Base-by-base conservation (phyloP, 37 sponge, comb jelly and placozoan species). In the Spongia lamella region DNA sequence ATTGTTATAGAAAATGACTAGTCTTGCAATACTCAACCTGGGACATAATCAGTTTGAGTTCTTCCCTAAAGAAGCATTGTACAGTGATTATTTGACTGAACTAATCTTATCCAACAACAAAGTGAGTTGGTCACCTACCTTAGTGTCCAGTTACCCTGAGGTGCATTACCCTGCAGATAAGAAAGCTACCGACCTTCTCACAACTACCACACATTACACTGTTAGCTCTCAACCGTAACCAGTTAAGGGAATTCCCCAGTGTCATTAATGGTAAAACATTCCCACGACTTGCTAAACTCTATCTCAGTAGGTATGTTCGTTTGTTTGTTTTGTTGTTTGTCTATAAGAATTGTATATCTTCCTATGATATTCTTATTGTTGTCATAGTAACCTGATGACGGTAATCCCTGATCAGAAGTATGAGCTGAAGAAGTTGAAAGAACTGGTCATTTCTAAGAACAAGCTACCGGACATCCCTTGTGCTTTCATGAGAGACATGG, bases 81-180 rank as follows among this genome's bases (percentile, higher is more conserved):
- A 70, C 59, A 77, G 83, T 65, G 25, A 25, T 4, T 52, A 55
- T 15, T 84, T 89, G 26, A 53, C 56, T 43, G 59, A 70, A 1
- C n/a, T 89, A 6, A 67, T 84, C 53, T 66, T 89, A 22, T 77
- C 84, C 9, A 22, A 67, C 24, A 89, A 89, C 75, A 61, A 56
- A 65, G 80, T 89, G 7, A 53, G 3, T 47, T 73, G 11, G 51
- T 61, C n/a, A 36, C 59, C 37, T 58, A 38, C 13, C 60, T 73
- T 22, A 43, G 43, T 31, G 37, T 59, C 40, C 33, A 66, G 67
- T 49, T 66, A 35, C 73, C 29, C 67, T 7, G 34, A 64, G 27
- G 7, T 68, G 34, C 11, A 13, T 68, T 29, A 49, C 3, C 36
- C 15, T 13, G 7, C 66, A 68, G 70, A 68, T 68, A 7, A 29